phyloP scores from a whole-genome alignment of 2,113 vertebrate genomes.

The Hystrix cristata region DNA sequence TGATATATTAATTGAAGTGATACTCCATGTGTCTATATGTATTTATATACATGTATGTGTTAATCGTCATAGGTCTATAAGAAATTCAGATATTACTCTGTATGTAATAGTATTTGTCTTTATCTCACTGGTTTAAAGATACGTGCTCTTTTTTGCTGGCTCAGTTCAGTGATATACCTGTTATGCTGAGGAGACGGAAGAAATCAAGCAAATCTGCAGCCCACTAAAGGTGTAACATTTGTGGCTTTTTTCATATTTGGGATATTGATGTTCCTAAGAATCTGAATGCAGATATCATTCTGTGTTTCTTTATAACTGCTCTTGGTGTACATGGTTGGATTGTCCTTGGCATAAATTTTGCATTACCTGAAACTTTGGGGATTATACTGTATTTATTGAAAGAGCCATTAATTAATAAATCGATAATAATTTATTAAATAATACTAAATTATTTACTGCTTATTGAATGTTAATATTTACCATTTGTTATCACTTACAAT shows the following conservation, averaged over 20 bases:
- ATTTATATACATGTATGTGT: background rate
- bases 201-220: constrained; percentile 8
- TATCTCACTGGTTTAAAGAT: background rate
- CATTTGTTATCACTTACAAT: too few species aligned
- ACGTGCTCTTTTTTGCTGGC: background rate
- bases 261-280: background rate
- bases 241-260: background rate
- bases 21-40: background rate
- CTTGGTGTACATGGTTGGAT: background rate
- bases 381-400: constrained; percentile 31
- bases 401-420: too few species aligned
- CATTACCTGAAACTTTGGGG: background rate
- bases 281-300: background rate
- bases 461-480: too few species aligned
- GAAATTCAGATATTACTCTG: background rate
- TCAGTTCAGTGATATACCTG: background rate
- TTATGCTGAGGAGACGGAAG: background rate
- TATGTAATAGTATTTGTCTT: constrained; percentile 15
- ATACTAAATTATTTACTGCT: background rate
- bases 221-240: background rate
- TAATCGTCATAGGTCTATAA: background rate
- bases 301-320: constrained; percentile 51
- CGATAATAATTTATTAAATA: background rate
- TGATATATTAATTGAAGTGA: constrained; percentile 6
- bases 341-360: constrained; percentile 53